Evolutionary conservation across 2,888 invertebrate genomes (phyloP).

Genomic region (Tachina grossa): DNA sequence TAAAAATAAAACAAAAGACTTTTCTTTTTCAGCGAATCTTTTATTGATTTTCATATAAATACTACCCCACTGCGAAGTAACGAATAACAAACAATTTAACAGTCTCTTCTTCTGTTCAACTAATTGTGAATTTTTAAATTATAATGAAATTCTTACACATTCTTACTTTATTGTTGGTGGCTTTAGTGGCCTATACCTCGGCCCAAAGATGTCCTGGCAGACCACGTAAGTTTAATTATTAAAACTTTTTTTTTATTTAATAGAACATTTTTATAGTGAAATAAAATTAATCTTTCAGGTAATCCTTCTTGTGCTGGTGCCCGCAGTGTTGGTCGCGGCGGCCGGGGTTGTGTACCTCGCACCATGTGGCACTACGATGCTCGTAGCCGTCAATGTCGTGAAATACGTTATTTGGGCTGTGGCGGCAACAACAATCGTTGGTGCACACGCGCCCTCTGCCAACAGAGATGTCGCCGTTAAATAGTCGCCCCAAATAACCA

Average conservation of each 20-base stretch:
- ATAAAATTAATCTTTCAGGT: not conserved
- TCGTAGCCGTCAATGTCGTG: slow-evolving; percentile 32
- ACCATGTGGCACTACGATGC: slow-evolving; percentile 48
- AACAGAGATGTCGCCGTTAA: slow-evolving; percentile 4
- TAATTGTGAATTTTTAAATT: not conserved
- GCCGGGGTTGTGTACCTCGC: not conserved
- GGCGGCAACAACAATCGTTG: slow-evolving; percentile 64
- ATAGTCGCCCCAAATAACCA: too few species aligned
- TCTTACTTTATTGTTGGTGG: slow-evolving; percentile 23
- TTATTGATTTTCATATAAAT: not conserved
- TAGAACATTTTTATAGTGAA: too few species aligned
- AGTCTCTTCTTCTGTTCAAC: not conserved
- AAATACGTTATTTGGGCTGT: slow-evolving; percentile 59
- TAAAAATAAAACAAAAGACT: too few species aligned
- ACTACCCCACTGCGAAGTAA: not conserved
- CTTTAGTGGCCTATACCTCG: slow-evolving; percentile 40
- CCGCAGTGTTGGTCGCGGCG: slow-evolving; percentile 23
- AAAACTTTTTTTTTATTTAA: too few species aligned
- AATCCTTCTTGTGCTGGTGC: not conserved
- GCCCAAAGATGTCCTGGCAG: slow-evolving; percentile 25
- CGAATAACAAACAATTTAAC: not conserved
- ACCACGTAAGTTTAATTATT: slow-evolving; percentile 19
- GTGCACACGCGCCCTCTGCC: slow-evolving; percentile 34
- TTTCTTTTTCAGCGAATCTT: too few species aligned
- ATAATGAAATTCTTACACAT: slow-evolving; percentile 22